phyloP scores from a whole-genome alignment of 92 coral and sea anemone species.

The Actinostola sp. region DNA sequence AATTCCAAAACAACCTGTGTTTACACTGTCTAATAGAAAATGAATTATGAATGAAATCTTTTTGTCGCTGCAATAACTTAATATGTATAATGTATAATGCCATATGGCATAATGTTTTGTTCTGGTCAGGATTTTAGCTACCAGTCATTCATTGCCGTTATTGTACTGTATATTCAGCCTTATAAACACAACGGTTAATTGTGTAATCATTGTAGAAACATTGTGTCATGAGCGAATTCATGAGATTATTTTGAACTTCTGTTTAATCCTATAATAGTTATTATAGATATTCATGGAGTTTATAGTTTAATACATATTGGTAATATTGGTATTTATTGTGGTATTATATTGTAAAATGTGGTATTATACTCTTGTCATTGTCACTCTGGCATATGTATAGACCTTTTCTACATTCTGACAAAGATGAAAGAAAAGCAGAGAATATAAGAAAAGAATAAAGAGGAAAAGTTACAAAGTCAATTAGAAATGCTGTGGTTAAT shows the following conservation, averaged over 20 bases:
- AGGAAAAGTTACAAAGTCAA: too few species aligned
- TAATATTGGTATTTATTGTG: background rate
- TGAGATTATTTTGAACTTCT: background rate
- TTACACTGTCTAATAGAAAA: background rate
- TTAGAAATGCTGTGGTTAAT: too few species aligned
- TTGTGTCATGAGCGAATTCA: background rate
- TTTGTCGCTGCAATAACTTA: background rate
- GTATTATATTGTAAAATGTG: background rate
- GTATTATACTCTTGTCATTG: background rate
- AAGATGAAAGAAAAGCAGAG: background rate
- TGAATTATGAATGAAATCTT: background rate
- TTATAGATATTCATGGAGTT: too few species aligned
- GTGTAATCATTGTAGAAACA: too few species aligned
- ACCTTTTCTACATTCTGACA: background rate
- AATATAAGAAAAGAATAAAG: too few species aligned
- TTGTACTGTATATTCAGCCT: too few species aligned
- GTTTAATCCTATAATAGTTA: background rate
- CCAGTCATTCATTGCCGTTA: too few species aligned
- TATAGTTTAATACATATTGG: background rate
- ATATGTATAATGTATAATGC: background rate
- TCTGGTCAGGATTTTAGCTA: too few species aligned
- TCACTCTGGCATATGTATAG: background rate
- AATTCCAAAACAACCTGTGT: slow-evolving; percentile 20
- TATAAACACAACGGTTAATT: too few species aligned
- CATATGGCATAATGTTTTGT: too few species aligned